These are phyloP conservation scores for Hemicentrotus pulcherrimus DNA, from an alignment of 35 echinoderm and acorn worm species.

Conservation along the genomic window DNA sequence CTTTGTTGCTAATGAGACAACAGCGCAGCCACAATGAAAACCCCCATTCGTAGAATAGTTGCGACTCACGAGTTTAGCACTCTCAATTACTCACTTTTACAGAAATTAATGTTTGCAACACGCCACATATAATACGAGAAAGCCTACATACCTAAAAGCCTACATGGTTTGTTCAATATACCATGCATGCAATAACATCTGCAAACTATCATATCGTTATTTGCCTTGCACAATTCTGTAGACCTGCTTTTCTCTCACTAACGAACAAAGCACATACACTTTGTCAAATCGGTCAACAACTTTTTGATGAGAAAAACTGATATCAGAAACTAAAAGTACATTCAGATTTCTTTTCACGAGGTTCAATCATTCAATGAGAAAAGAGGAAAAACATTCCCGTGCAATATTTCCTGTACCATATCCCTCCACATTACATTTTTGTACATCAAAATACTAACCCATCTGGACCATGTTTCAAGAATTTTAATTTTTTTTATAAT, in stretches of 20 bases:
- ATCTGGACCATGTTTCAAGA: too few relatives aligned
- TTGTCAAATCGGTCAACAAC: not conserved
- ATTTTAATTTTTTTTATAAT: too few relatives aligned
- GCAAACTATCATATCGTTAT: not conserved
- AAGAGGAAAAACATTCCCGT: not conserved
- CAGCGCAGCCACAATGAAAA: not conserved
- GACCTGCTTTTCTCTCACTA: not conserved
- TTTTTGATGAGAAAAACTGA: not conserved
- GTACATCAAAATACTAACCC: not conserved
- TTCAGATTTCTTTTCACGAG: not conserved
- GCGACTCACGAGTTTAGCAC: not conserved
- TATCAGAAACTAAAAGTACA: not conserved
- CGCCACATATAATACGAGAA: not conserved
- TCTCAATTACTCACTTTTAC: not conserved
- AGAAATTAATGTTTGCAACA: not conserved
- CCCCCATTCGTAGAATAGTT: not conserved
- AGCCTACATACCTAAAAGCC: not conserved
- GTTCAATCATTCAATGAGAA: not conserved
- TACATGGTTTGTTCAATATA: not conserved
- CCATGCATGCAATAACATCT: not conserved
- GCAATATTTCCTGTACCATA: not conserved
- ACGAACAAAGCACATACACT: not conserved
- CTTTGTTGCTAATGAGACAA: not conserved
- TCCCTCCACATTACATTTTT: not conserved
- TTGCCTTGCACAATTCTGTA: not conserved